Conservation (phyloP, 2,113 vertebrate species). For the Onychostruthus taczanowskii region DNA sequence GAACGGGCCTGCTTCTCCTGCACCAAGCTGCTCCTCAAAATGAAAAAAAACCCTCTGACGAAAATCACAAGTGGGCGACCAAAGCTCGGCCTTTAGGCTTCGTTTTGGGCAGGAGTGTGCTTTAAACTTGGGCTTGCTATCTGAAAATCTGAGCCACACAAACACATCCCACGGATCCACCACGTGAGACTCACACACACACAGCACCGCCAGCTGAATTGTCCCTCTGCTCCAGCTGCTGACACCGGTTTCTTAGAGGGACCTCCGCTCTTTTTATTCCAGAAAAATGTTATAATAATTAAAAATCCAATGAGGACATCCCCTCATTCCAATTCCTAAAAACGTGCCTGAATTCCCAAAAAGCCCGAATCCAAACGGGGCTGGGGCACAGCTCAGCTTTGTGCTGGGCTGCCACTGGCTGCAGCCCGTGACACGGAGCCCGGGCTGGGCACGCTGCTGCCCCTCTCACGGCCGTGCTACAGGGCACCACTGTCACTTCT, state of each 20-base stretch:
- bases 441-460: neutral
- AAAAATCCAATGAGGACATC: neutral
- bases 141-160: neutral
- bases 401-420: neutral
- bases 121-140: neutral
- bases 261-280: neutral
- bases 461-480: neutral
- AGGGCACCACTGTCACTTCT: neutral
- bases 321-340: neutral
- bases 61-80: neutral
- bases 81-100: neutral
- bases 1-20: accelerated
- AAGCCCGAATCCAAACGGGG: too few relatives aligned
- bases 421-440: neutral
- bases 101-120: neutral
- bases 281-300: neutral
- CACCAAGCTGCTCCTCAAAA: neutral
- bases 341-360: too few relatives aligned
- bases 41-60: neutral
- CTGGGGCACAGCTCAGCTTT: neutral
- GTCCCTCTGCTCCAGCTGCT: neutral
- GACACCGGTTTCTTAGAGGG: neutral
- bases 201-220: neutral
- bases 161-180: accelerated
- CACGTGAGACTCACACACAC: neutral